Percentiles rank a stretch among this genome's conserved stretches.
Conservation (phyloP, 2,797 vertebrate species). For the Picus viridis region DNA sequence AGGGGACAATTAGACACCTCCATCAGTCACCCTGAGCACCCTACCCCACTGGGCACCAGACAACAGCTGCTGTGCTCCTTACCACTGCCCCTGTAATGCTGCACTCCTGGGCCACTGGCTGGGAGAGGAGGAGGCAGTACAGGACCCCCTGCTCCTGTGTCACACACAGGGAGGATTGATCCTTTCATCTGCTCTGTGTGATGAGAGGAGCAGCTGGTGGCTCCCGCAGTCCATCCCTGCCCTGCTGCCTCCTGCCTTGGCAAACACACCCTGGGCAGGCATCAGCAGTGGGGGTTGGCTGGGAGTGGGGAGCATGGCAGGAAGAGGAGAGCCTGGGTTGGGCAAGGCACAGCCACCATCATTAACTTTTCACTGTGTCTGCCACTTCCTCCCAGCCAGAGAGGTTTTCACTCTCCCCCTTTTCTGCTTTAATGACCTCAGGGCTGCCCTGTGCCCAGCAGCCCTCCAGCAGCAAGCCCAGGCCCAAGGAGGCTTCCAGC, state of each 20-base stretch:
- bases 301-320: background rate
- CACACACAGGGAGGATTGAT: background rate
- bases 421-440: background rate
- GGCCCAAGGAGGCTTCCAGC: background rate
- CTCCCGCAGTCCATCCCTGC: background rate
- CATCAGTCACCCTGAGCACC: rapidly evolving
- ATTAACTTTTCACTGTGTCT: background rate
- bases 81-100: background rate
- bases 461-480: background rate
- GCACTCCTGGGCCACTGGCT: rapidly evolving
- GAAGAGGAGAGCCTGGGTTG: background rate
- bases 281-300: background rate
- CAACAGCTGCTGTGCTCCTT: background rate
- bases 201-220: background rate
- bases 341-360: background rate
- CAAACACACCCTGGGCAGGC: rapidly evolving
- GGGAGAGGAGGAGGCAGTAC: background rate
- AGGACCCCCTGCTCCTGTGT: background rate
- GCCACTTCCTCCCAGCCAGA: background rate
- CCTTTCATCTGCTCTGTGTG: background rate
- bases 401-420: background rate
- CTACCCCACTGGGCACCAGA: background rate
- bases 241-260: background rate
- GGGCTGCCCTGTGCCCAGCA: background rate
- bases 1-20: background rate